phyloP scores from a whole-genome alignment of 1,140 invertebrate species.

The Eupristina koningsbergeri region DNA sequence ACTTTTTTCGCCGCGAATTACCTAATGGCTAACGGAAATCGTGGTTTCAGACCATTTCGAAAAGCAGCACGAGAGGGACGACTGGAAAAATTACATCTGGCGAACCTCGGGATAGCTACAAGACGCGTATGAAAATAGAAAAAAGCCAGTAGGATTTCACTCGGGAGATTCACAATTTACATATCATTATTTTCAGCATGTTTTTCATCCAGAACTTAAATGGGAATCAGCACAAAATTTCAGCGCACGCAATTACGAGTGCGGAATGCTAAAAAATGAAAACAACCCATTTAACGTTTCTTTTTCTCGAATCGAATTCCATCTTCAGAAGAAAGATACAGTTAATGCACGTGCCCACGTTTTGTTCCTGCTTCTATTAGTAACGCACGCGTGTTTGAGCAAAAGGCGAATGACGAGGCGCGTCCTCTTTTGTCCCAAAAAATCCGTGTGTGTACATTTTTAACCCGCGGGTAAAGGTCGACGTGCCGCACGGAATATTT shows the following conservation, averaged over 20 bases:
- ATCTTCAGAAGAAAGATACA: slow-evolving; percentile 5
- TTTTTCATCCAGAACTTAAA: neutral
- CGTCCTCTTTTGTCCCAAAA: neutral
- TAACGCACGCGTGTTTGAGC: neutral
- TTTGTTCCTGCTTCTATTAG: slow-evolving; percentile 18
- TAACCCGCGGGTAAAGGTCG: neutral
- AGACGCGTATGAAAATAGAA: neutral
- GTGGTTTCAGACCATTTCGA: neutral
- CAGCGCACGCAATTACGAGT: neutral
- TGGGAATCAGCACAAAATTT: slow-evolving; percentile 4
- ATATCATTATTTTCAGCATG: slow-evolving; percentile 1
- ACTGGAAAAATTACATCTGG: neutral
- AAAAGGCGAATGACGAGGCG: slow-evolving; percentile 4
- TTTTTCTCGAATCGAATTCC: slow-evolving; percentile 29
- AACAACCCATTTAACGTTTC: neutral
- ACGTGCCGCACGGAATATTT: slow-evolving; percentile 57
- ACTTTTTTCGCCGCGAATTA: neutral
- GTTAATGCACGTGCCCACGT: neutral
- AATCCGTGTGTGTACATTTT: neutral
- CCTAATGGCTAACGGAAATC: neutral
- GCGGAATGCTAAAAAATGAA: slow-evolving; percentile 10
- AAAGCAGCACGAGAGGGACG: neutral
- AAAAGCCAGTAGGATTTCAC: neutral
- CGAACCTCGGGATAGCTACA: neutral
- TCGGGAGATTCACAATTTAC: neutral